Evolutionary conservation across 2,113 vertebrate genomes (phyloP), one percentile per base, ranked within the genome.

Genomic region (Zeus faber): DNA sequence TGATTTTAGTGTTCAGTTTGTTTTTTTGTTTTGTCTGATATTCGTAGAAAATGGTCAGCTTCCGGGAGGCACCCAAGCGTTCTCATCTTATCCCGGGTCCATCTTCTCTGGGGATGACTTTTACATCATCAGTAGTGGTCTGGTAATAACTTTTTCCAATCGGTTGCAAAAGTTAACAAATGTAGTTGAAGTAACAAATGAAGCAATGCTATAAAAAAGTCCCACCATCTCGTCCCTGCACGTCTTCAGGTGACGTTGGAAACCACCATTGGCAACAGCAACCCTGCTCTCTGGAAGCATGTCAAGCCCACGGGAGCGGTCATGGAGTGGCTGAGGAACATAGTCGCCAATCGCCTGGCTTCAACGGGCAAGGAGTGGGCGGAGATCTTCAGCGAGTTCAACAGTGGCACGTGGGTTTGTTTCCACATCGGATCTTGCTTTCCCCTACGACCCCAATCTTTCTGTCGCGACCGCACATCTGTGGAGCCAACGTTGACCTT

Each of bases 91-190:
- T 41, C 97, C 97, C 0, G 95, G 94, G 47, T 81, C 90, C 14
- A 94, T 98, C 61, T 96, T 97, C 75, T 98, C 96, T 0, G 87
- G 89, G 1, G 97, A 98, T 27, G 97, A 99, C 79, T 99, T 98
- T 85, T 99, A 99, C 68, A 85, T 98, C 59, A 81, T 96, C 29
- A 92, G 93, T 74, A 98, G 91, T 0, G 89, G 94, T n/a, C 79
- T 99, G 93, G 95, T 99, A 17, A 20, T 45, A 21, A 45, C 2
- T 20, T 44, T 44, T 44, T 44, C 11, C 10, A 5, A 37, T n/a
- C n/a, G n/a, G n/a, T n/a, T n/a, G n/a, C n/a, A n/a, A n/a, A n/a
- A n/a, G n/a, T n/a, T n/a, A n/a, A n/a, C n/a, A 5, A 37, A 3
- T 37, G 13, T 5, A 17, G 39, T 35, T 35, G 10, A 10, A 35